Percentiles rank a stretch among this genome's conserved stretches.
These are phyloP conservation scores for Rousettus madagascariensis DNA, from an alignment of 2,797 vertebrate species.

Conservation along the genomic window DNA sequence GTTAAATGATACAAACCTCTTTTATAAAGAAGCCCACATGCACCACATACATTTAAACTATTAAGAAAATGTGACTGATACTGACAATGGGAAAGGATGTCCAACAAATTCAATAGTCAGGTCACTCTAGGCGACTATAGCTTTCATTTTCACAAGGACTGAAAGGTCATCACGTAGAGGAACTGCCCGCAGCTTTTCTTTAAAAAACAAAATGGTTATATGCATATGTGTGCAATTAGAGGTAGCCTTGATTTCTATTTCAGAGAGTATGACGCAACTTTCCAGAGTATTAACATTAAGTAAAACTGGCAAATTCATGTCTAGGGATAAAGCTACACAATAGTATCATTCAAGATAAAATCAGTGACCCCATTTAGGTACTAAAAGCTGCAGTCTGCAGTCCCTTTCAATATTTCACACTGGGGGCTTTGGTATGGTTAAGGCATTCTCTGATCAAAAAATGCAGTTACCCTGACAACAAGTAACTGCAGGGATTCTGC, in stretches of 20 bases:
- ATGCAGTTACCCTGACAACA: conserved; percentile 80
- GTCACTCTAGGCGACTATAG: neutral
- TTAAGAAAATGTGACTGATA: neutral
- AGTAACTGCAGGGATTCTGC: conserved; percentile 55
- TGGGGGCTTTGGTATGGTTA: conserved; percentile 77
- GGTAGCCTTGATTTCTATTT: conserved; percentile 70
- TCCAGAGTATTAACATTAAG: conserved; percentile 73
- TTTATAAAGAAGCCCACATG: neutral
- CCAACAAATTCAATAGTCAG: neutral
- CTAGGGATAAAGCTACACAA: conserved; percentile 77
- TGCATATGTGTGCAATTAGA: conserved; percentile 52
- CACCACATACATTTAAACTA: neutral
- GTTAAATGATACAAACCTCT: neutral
- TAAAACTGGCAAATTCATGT: conserved; percentile 71
- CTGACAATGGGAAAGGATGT: neutral
- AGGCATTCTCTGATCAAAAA: conserved; percentile 80
- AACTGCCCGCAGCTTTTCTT: neutral
- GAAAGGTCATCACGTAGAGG: neutral
- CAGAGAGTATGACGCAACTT: conserved; percentile 74
- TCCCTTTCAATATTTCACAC: conserved; percentile 81
- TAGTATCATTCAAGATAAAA: conserved; percentile 80
- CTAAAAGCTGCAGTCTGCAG: conserved; percentile 73
- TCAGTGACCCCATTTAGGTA: conserved; percentile 80
- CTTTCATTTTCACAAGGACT: neutral
- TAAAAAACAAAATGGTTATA: conserved; percentile 52